Evolutionary conservation across 1,140 invertebrate species (phyloP), one percentile per base, ranked within the genome.

Genomic region (Rhynchophorus ferrugineus): DNA sequence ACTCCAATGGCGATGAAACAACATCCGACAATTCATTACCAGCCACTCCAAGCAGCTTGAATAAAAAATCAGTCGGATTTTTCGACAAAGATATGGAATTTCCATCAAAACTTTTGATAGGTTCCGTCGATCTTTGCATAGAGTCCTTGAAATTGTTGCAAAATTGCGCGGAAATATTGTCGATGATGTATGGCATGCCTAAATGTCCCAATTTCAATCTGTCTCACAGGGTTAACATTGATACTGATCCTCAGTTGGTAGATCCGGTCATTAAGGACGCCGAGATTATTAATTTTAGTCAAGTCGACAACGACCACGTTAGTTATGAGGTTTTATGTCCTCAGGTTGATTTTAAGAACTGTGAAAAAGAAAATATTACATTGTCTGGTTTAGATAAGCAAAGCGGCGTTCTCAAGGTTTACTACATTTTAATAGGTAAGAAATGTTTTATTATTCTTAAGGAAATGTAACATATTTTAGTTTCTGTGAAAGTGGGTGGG

Each of bases 151-250:
- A 87, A 54, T 90, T 93, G 60, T 72, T 95, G 11, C 78, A 90
- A 60, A 87, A 81, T 57, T 94, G 89, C 66, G 86, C 84, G 54
- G 80, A 83, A 50, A 94, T 95, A 52, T 71, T 96, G 20, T 82
- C 85, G 1, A 88, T 89, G 59, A 95, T 95, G 89, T 92, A 90
- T 69, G 83, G 84, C 62, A 95, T 96, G 91, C 91, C 91, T 13
- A 89, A 89, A 56, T 94, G 90, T 69, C 92, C 91, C 1, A 85
- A 89, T 39, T 95, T 96, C 64, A 89, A 92, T 68, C 85, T 91
- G 8, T 87, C 89, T 0, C 85, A 92, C 61, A 83, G 87, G 65
- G 89, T 93, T 52, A 88, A 89, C 64, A 77, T 86, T 1, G 84
- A 87, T 38, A 81, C 81, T 14, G 79, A 83, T 2, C 80, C 87